Conservation (phyloP, 2,113 vertebrate species). For the Tichodroma muraria region DNA sequence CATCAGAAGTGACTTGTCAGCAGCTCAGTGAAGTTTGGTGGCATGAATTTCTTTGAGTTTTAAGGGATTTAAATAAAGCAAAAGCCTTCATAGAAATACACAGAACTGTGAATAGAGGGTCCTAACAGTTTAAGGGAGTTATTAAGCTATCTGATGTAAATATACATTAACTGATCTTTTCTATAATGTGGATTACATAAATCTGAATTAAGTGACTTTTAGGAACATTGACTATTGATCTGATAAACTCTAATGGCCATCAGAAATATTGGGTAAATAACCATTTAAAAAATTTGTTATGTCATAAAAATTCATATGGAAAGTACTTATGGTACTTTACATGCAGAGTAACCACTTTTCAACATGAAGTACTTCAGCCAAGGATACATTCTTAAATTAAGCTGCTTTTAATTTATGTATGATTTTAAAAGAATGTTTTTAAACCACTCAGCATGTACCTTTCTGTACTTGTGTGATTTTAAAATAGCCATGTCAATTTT, state of each 20-base stretch:
- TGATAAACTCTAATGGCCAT: slow-evolving; percentile 43
- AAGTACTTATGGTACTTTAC: slow-evolving; percentile 26
- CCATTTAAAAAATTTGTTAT: neutral
- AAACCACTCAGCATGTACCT: slow-evolving; percentile 5
- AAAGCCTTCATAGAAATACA: neutral
- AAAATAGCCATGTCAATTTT: neutral
- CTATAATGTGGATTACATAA: slow-evolving; percentile 17
- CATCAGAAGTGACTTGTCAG: neutral
- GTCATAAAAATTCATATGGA: slow-evolving; percentile 47
- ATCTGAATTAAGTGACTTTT: slow-evolving; percentile 60
- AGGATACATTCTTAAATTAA: slow-evolving; percentile 66
- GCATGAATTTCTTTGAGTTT: neutral
- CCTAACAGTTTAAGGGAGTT: neutral
- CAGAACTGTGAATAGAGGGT: neutral
- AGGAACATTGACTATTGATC: slow-evolving; percentile 63
- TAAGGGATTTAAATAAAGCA: neutral
- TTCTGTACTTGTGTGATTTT: neutral
- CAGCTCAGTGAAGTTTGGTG: neutral
- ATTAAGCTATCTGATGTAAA: slow-evolving; percentile 26
- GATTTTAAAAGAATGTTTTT: neutral
- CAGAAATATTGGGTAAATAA: slow-evolving; percentile 57
- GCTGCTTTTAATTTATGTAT: slow-evolving; percentile 55
- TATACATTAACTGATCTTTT: slow-evolving; percentile 7
- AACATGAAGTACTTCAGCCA: slow-evolving; percentile 42
- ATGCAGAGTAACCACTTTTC: slow-evolving; percentile 64